Evolutionary conservation across 2,113 vertebrate species (phyloP), one percentile per base, ranked within the genome.

Genomic region (Capricornis sumatraensis): DNA sequence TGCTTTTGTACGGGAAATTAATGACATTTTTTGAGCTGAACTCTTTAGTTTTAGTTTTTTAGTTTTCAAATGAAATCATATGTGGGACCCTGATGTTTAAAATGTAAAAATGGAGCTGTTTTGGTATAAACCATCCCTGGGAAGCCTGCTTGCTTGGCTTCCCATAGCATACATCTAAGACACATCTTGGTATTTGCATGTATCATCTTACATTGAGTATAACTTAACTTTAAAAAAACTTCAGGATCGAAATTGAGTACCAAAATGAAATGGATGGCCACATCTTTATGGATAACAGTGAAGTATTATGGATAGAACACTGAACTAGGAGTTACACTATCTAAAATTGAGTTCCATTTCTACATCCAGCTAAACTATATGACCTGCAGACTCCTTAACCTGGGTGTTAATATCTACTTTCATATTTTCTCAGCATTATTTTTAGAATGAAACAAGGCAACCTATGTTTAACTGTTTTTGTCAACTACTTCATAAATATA

Each of bases 51-150:
- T 67, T 67, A 15, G 55, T 87, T 47, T 94, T 91, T 84, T 81
- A 64, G 40, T 88, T 98, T 91, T 97, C 71, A 94, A 33, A 43
- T 82, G 43, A 87, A 96, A 50, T 94, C 36, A 45, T 53, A 13
- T 21, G 0, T 87, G 57, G 50, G n/a, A 76, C 11, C 21, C 14
- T 81, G 5, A 57, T 84, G n/a, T 92, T 87, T 90, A 96, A 91
- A 95, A 91, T 82, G 43, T 6, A 60, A 15, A 97, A 76, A 33
- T 79, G 47, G 19, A 92, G 15, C 50, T 92, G 67, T 95, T 89
- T 86, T n/a, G 30, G 96, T 67, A 45, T 94, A 82, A 45, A 74
- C n/a, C 67, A 74, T 3, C 50, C 12, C 25, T 52, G 30, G 47
- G 33, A 94, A 21, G 53, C 4, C 62, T 87, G 7, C 71, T 76